Evolutionary conservation across 1,140 invertebrate species (phyloP).

Genomic region (Lethrus apterus): DNA sequence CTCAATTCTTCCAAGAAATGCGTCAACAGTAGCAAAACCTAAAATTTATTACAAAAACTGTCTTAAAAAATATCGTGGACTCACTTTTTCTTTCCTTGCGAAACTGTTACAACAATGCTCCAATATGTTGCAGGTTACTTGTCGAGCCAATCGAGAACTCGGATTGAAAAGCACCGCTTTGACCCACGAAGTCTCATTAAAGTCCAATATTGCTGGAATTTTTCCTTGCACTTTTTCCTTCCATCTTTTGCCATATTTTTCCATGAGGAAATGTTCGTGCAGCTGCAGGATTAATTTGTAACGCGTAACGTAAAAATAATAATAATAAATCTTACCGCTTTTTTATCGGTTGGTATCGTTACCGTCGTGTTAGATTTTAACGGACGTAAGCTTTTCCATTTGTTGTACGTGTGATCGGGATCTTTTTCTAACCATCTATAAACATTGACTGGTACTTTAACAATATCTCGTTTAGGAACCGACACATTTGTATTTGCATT

Average conservation of each 20-base stretch:
- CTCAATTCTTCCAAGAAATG: conserved; percentile 80
- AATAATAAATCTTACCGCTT: no score
- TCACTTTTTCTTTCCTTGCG: conserved; percentile 59
- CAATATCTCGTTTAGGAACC: conserved; percentile 27
- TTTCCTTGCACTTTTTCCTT: conserved; percentile 8
- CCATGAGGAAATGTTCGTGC: conserved; percentile 54
- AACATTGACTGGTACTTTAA: conserved; percentile 63
- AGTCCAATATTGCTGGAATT: background rate
- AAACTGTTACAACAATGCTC: conserved; percentile 71
- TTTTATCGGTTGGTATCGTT: conserved; percentile 26
- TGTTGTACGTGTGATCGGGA: conserved; percentile 58
- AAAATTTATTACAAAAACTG: conserved; percentile 19
- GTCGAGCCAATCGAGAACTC: conserved; percentile 78
- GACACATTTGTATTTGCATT: conserved; percentile 43
- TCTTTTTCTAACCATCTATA: conserved; percentile 71
- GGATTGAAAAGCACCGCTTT: conserved; percentile 85
- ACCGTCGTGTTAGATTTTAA: conserved; percentile 16
- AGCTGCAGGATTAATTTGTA: no score
- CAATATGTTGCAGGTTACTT: conserved; percentile 83
- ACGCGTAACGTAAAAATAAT: no score
- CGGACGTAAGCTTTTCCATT: conserved; percentile 50
- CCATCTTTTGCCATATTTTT: conserved; percentile 66
- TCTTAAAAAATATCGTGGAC: background rate
- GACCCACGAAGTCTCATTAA: conserved; percentile 67
- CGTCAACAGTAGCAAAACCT: conserved; percentile 80